Percentiles rank a stretch among this genome's conserved stretches.
Conservation (phyloP, 2,797 vertebrate genomes). For the Hyperoplus immaculatus region DNA sequence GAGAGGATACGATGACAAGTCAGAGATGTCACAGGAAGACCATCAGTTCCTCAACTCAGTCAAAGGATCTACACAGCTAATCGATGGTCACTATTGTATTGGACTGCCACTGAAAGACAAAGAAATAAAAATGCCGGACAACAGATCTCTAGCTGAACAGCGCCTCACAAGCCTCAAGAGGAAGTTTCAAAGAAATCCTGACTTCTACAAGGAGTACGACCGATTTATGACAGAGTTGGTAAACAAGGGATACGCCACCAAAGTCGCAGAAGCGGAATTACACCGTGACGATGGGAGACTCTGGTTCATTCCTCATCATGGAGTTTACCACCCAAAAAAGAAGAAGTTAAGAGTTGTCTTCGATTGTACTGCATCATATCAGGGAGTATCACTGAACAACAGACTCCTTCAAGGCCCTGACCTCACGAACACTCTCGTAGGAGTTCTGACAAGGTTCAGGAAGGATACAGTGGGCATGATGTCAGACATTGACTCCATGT, state of each 20-base stretch:
- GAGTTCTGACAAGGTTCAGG: slow-evolving; percentile 22
- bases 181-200: slow-evolving; percentile 12
- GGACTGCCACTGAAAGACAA: slow-evolving; percentile 30
- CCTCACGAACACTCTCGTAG: slow-evolving; percentile 19
- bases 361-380: background rate
- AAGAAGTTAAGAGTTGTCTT: background rate
- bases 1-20: background rate
- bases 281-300: too few species aligned
- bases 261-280: too few species aligned
- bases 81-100: slow-evolving; percentile 28
- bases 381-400: slow-evolving; percentile 12
- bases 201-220: background rate
- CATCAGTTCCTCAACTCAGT: background rate
- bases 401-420: slow-evolving; percentile 22
- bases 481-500: background rate
- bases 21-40: background rate
- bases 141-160: slow-evolving; percentile 25
- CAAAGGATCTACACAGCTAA: background rate
- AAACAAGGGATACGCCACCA: too few species aligned
- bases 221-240: background rate
- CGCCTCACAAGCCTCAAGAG: slow-evolving; percentile 21
- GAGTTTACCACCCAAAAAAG: too few species aligned
- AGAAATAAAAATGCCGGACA: slow-evolving; percentile 31
- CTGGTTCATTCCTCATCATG: too few species aligned
- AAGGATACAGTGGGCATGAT: background rate